These are phyloP conservation scores for Plecturocebus donacophilus DNA, from an alignment of 2,113 vertebrate genomes.

Conservation along the genomic window DNA sequence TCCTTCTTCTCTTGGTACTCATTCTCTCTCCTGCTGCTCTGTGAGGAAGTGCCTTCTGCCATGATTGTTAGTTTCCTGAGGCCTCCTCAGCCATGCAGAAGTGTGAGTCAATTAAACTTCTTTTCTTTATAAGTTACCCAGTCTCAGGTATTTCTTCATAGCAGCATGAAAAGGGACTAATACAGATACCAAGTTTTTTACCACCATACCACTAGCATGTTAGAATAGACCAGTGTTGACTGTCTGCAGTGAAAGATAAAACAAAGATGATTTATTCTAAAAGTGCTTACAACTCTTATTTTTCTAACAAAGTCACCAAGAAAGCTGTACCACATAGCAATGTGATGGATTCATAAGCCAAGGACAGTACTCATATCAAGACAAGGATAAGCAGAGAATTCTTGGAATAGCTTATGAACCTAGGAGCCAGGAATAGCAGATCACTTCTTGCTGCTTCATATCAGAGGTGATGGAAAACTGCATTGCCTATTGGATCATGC, in stretches of 20 bases:
- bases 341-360: conserved; percentile 20
- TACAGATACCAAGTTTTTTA: not conserved
- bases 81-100: no score
- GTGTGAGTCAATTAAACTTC: no score
- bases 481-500: not conserved
- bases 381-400: conserved; percentile 50
- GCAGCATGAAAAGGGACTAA: no score
- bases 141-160: no score
- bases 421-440: conserved; percentile 36
- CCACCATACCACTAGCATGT: not conserved
- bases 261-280: conserved; percentile 18
- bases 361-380: conserved; percentile 44
- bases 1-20: no score
- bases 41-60: no score
- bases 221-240: not conserved
- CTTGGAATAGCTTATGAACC: not conserved
- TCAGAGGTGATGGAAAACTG: not conserved
- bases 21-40: no score
- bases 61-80: no score
- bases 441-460: not conserved
- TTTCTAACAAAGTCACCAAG: conserved; percentile 52
- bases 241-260: conserved; percentile 46
- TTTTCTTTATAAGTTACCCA: no score
- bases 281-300: conserved; percentile 21
- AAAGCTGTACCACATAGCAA: conserved; percentile 25